phyloP scores from a whole-genome alignment of 2,113 vertebrate species.

The Lethenteron reissneri region DNA sequence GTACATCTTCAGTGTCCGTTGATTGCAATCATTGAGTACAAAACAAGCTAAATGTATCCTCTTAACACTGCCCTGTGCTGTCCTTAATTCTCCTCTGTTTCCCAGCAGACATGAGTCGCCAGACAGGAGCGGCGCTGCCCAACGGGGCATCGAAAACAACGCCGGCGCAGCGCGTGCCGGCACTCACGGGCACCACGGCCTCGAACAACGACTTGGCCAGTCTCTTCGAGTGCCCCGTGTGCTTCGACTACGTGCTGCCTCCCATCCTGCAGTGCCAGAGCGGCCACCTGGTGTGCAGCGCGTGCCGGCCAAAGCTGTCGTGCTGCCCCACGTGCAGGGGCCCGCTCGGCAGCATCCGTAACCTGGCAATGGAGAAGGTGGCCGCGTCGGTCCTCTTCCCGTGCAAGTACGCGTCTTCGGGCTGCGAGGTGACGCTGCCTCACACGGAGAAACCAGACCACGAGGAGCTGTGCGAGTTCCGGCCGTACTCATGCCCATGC shows the following conservation, averaged over 20 bases:
- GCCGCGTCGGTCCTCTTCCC: conserved; percentile 97
- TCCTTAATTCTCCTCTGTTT: conserved; percentile 7
- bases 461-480: conserved; percentile 34
- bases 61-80: too few species aligned
- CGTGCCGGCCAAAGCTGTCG: conserved; percentile 95
- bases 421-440: conserved; percentile 83
- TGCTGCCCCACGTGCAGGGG: conserved; percentile 94
- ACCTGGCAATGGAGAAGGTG: conserved; percentile 98
- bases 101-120: conserved; percentile 90
- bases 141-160: conserved; percentile 96
- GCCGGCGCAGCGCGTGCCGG: conserved; percentile 81
- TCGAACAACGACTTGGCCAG: conserved; percentile 98
- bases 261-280: conserved; percentile 98
- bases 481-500: conserved; percentile 38
- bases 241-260: conserved; percentile 97
- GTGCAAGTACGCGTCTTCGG: conserved; percentile 91
- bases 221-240: conserved; percentile 93
- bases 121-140: conserved; percentile 88
- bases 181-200: conserved; percentile 81
- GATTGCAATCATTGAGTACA: too few species aligned
- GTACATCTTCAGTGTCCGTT: too few species aligned
- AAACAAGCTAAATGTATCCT: too few species aligned
- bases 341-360: conserved; percentile 85
- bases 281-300: conserved; percentile 91
- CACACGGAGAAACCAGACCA: conserved; percentile 89